Evolutionary conservation across 2,797 vertebrate species (phyloP).

Genomic region (Pseudochromis fuscus): DNA sequence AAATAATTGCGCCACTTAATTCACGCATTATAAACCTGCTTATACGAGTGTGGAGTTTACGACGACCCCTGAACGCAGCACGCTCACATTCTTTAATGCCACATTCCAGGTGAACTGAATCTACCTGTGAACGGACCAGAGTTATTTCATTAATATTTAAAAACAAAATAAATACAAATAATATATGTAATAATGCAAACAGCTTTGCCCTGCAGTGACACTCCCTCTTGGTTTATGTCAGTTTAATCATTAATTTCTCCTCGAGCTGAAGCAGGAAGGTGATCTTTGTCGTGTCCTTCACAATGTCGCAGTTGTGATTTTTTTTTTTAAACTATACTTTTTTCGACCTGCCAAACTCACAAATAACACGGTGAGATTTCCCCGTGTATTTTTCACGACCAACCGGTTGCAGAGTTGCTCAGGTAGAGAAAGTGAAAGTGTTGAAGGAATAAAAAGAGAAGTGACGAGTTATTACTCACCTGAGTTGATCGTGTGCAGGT

Average conservation of each 20-base stretch:
- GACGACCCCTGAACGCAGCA: background rate
- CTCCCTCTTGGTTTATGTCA: background rate
- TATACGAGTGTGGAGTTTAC: conserved; percentile 3
- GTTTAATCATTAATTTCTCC: conserved; percentile 31
- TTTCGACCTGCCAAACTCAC: no score
- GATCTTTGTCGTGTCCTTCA: conserved; percentile 4
- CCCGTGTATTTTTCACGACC: no score
- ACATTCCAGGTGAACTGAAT: conserved; percentile 46
- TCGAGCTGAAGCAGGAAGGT: background rate
- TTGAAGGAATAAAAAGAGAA: no score
- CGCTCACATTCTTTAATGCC: conserved; percentile 1
- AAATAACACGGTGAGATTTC: no score
- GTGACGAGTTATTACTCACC: no score
- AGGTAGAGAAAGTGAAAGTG: no score
- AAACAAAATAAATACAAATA: background rate
- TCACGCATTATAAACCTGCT: background rate
- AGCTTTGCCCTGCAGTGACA: background rate
- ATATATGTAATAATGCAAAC: no score
- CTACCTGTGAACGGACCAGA: conserved; percentile 7
- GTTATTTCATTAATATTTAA: background rate
- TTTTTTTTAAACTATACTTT: no score
- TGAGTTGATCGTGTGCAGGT: no score
- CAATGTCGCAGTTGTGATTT: no score
- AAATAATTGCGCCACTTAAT: no score
- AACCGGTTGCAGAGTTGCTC: no score